These are phyloP conservation scores for Formica aserva DNA, from an alignment of 2,888 invertebrate species.

Conservation along the genomic window DNA sequence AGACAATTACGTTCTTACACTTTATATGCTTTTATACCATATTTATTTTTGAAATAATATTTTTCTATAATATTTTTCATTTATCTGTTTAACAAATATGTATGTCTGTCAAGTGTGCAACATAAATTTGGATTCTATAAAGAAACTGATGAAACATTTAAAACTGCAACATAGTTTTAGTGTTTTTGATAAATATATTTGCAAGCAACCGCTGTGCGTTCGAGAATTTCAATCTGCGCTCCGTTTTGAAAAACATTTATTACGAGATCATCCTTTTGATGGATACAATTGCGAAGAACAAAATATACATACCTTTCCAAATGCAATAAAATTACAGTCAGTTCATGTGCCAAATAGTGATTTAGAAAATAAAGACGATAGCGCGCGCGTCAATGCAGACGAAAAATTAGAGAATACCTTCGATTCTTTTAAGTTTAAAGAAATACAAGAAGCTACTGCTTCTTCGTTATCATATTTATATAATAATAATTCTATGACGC, in stretches of 20 bases:
- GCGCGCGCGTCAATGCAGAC: too few species aligned
- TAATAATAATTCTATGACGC: background rate
- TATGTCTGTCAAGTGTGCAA: background rate
- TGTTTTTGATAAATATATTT: constrained; percentile 15
- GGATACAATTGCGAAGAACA: background rate
- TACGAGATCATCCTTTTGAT: background rate
- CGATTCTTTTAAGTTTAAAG: background rate
- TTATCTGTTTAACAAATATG: background rate
- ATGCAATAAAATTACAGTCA: background rate
- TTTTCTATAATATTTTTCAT: background rate
- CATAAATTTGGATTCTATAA: background rate
- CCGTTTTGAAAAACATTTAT: constrained; percentile 14
- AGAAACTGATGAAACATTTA: constrained; percentile 1
- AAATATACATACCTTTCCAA: background rate
- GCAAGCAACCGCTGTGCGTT: background rate
- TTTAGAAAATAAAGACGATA: too few species aligned
- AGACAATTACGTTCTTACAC: background rate
- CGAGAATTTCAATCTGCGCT: background rate
- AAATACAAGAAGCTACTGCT: background rate
- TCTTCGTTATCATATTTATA: constrained; percentile 12
- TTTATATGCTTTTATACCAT: background rate
- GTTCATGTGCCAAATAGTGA: background rate
- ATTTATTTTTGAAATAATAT: background rate
- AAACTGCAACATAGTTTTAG: background rate
- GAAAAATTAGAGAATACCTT: too few species aligned